These are phyloP conservation scores for Parnassius apollo DNA, from an alignment of 2,888 invertebrate genomes.

Conservation along the genomic window DNA sequence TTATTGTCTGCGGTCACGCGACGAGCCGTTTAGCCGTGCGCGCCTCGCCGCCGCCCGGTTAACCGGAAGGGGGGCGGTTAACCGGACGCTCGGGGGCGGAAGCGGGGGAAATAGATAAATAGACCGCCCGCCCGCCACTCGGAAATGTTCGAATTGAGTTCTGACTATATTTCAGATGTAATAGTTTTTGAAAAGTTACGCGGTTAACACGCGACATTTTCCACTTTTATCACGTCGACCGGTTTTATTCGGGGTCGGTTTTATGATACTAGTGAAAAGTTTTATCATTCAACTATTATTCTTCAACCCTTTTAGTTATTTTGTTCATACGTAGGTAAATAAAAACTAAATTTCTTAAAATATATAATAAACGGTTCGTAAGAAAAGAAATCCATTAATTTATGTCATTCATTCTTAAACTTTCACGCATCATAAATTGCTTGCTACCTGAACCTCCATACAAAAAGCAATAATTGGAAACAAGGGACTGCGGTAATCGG, in stretches of 20 bases:
- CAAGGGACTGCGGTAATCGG: constrained; percentile 50
- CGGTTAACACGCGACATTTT: constrained; percentile 78
- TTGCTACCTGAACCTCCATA: constrained; percentile 42
- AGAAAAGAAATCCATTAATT: not conserved
- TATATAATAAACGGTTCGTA: not conserved
- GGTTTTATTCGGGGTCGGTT: constrained; percentile 61
- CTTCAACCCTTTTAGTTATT: not conserved
- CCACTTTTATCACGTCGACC: constrained; percentile 68
- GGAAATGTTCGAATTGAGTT: constrained; percentile 81
- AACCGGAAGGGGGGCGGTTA: constrained; percentile 79
- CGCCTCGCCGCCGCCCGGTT: constrained; percentile 75
- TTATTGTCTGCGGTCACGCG: constrained; percentile 82
- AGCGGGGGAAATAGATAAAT: constrained; percentile 81
- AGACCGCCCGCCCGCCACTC: constrained; percentile 76
- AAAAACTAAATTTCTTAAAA: not conserved
- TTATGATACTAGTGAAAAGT: constrained; percentile 49
- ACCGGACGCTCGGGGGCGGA: constrained; percentile 79
- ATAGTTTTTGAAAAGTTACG: constrained; percentile 78
- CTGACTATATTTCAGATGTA: constrained; percentile 79
- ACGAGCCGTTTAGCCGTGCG: constrained; percentile 81
- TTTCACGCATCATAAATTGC: constrained; percentile 31
- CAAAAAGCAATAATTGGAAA: constrained; percentile 54
- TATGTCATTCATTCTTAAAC: not conserved
- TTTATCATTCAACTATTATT: not conserved
- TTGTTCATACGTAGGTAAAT: not conserved